Evolutionary conservation across 2,888 invertebrate genomes (phyloP).

Genomic region (Melinopterus prodromus): DNA sequence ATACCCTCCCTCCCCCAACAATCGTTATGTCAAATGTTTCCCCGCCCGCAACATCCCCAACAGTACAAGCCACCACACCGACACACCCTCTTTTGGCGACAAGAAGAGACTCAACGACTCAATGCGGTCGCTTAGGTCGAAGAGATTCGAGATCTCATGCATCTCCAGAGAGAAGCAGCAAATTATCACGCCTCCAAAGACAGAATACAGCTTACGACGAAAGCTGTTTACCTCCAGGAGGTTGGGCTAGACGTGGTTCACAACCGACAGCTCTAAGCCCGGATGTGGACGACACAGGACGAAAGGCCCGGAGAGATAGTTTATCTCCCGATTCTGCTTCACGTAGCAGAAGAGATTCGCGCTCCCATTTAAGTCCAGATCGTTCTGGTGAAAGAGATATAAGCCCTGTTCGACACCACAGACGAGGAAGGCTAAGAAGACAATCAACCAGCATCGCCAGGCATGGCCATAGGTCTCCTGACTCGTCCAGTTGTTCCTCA

Average conservation of each 20-base stretch:
- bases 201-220: conserved; percentile 93
- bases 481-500: conserved; percentile 81
- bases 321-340: conserved; percentile 91
- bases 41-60: conserved; percentile 83
- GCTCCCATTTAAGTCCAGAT: conserved; percentile 82
- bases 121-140: conserved; percentile 74
- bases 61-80: conserved; percentile 64
- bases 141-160: conserved; percentile 73
- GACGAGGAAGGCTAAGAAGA: conserved; percentile 74
- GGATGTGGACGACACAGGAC: conserved; percentile 74
- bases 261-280: conserved; percentile 85
- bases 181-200: conserved; percentile 69
- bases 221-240: conserved; percentile 75
- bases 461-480: conserved; percentile 67
- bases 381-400: conserved; percentile 81
- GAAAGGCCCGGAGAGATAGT: conserved; percentile 83
- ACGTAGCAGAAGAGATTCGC: conserved; percentile 75
- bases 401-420: conserved; percentile 78
- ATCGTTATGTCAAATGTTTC: conserved; percentile 86
- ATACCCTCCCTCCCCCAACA: conserved; percentile 74
- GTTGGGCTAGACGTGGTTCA: conserved; percentile 75
- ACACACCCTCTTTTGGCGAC: conserved; percentile 64
- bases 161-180: conserved; percentile 70
- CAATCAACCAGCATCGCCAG: conserved; percentile 82
- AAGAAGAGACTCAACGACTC: conserved; percentile 84